A percentile compares a stretch with the other conserved stretches of the same genome.
These are phyloP conservation scores for Alouatta palliata DNA, from an alignment of 2,113 vertebrate genomes.

Conservation along the genomic window DNA sequence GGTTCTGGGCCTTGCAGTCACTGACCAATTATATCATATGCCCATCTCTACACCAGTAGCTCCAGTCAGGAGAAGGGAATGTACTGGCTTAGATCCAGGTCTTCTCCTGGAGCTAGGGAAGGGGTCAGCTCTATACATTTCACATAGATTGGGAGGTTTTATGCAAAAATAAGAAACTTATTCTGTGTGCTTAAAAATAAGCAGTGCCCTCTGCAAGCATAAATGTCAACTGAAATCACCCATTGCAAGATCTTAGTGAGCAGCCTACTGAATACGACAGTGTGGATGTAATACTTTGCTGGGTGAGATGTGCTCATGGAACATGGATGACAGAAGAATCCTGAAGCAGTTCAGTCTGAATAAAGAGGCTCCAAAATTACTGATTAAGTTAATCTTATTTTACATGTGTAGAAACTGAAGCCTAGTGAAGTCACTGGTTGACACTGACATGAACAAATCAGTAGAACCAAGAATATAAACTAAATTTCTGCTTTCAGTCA, in stretches of 20 bases:
- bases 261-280: neutral
- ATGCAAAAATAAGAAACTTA: neutral
- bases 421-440: neutral
- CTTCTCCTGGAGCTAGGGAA: neutral
- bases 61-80: neutral
- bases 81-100: neutral
- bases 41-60: neutral
- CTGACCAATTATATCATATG: neutral
- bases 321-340: neutral
- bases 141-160: neutral
- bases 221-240: slow-evolving; percentile 15
- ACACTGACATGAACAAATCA: neutral
- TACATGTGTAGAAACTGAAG: neutral
- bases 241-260: neutral
- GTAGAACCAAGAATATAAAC: neutral
- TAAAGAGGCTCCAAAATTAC: neutral
- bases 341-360: neutral
- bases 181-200: neutral
- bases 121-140: neutral
- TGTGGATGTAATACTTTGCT: neutral
- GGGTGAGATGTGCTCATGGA: neutral
- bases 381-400: neutral
- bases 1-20: neutral
- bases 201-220: neutral
- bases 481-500: neutral